Base-by-base conservation (phyloP, 2,113 vertebrate genomes). In the Aegithalos caudatus region DNA sequence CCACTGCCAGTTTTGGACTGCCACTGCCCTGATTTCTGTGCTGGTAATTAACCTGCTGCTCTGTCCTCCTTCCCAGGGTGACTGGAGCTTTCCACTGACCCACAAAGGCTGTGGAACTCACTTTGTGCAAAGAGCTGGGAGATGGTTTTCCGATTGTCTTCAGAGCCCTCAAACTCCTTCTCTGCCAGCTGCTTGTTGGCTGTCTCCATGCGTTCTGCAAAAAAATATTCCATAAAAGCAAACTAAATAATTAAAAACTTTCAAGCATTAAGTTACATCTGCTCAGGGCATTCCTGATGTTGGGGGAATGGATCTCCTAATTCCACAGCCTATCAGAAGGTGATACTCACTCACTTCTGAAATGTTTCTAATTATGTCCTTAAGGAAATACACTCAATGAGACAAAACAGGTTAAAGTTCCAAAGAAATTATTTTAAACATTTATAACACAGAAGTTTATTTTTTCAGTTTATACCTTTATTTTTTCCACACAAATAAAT, bases 61-160 rank as follows among this genome's bases (percentile, higher is more conserved):
- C 1, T 71, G 45, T 37, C 35, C 37, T 7, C 67, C 50, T 31
- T 69, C n/a, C 31, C 82, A 79, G 71, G 60, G 15, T 13, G 73
- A 64, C 40, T 14, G 10, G 12, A 74, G 82, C 22, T 25, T 86
- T 42, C 61, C 85, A 33, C 5, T 25, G 66, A 33, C 66, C 31
- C 64, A 31, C 1, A 35, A 22, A 2, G 57, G 56, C 14, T 65
- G 28, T 1, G 14, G 18, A 35, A 98, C 99, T 99, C 97, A 99
- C 99, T 99, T 97, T 99, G 99, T 90, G 98, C 97, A 87, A 99
- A 98, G 82, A 99, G 98, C 94, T 99, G 99, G 61, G 99, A 99
- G 97, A 99, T 99, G 94, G 99, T 99, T 97, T 99, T 99, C 84
- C 99, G 98, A 97, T 99, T 99, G 97, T 99, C 99, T 83, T 99